Evolutionary conservation across 2,113 vertebrate species (phyloP), one percentile per base, ranked within the genome.

Genomic region (Protomyctophum bolini): DNA sequence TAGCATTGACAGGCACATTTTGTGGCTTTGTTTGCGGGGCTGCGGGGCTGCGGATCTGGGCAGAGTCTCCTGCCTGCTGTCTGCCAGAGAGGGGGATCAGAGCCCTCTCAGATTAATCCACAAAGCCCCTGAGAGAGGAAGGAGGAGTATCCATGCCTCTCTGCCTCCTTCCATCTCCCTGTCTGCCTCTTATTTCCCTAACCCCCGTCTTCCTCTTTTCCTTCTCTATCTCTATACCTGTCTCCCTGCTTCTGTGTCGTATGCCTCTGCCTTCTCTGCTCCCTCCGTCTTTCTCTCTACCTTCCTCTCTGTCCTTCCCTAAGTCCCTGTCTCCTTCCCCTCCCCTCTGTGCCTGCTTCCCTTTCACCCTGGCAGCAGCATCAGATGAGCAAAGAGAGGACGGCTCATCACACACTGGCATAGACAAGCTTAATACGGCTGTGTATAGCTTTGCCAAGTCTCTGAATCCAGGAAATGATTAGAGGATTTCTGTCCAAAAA

Each of bases 41-140:
- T 62, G 51, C 5, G 33, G n/a, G 63, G 46, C 46, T 51, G 66
- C 55, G 57, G 70, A 59, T 77, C 76, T 48, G 58, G 33, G 56
- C 67, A 60, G 71, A 58, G 41, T 82, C 72, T 68, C 60, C 58
- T 70, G 62, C 68, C 29, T 55, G 51, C 60, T 41, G 66, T 68
- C 50, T 58, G 29, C 65, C 60, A 68, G 74, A 75, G 62, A 77
- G 73, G 66, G 72, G 57, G 78, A 74, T 73, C 68, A 58, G 63
- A 61, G 64, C 76, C 78, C 61, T 58, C 76, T 69, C 58, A 75
- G 74, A 77, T 83, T 79, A 88, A 80, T 86, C 76, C 70, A 68
- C 66, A 48, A 50, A 69, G 72, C 71, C 72, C 59, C 67, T 1
- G 7, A 56, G 73, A 50, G 68, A 68, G 47, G 46, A 58, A 68